phyloP scores from a whole-genome alignment of 2,113 vertebrate species.

The Geococcyx californianus region DNA sequence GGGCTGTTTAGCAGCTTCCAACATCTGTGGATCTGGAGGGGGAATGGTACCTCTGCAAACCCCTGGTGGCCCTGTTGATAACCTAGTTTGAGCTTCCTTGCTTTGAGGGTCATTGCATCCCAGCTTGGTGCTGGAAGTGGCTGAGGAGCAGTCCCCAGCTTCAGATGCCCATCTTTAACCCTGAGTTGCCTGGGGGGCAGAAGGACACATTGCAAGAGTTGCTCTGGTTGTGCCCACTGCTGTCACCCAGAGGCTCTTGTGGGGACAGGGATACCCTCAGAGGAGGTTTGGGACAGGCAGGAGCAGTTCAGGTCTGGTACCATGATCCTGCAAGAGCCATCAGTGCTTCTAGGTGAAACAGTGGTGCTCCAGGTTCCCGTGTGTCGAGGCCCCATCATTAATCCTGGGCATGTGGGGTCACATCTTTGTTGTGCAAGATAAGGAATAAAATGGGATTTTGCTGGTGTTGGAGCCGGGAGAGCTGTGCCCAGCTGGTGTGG shows the following conservation, averaged over 20 bases:
- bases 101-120: background rate
- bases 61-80: background rate
- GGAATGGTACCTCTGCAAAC: background rate
- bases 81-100: background rate
- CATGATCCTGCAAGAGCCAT: accelerated
- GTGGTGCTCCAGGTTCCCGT: background rate
- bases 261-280: background rate
- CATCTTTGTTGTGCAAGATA: accelerated
- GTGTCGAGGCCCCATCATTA: background rate
- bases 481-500: background rate
- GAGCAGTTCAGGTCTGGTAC: background rate
- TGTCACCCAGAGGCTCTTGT: background rate
- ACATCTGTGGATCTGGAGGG: background rate
- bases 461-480: background rate
- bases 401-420: accelerated
- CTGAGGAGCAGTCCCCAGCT: background rate
- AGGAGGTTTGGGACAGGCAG: background rate
- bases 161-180: background rate
- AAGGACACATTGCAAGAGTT: background rate
- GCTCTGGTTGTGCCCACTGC: background rate
- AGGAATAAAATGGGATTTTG: background rate
- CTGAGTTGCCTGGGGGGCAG: background rate
- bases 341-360: background rate
- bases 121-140: background rate
- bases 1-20: background rate